Evolutionary conservation across 37 sponge, comb jelly and placozoan species (phyloP), one percentile per base, ranked within the genome.

Genomic region (Crambe crambe): DNA sequence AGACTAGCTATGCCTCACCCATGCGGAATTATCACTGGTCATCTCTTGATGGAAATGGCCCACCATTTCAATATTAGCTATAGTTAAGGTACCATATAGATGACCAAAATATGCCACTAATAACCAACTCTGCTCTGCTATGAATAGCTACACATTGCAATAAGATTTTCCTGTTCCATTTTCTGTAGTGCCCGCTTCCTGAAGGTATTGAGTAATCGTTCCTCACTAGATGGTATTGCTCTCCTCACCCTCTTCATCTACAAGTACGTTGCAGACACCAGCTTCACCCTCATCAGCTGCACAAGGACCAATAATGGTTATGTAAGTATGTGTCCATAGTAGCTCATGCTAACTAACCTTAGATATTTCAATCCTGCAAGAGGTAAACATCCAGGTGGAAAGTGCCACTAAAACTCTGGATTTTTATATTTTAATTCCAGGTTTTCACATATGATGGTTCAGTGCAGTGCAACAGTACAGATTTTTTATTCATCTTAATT

Each of bases 251-350:
- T 87, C 34, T 92, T 92, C 27, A 56, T 92, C n/a, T 92, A 88
- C 85, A 92, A 92, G 68, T 92, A 92, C 35, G 36, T 92, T 22
- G 89, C 89, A 3, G 92, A 92, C 80, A 84, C 92, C 18, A 85
- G 88, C 40, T 92, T 92, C 77, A 42, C 87, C 4, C 65, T 92
- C 38, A 75, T 92, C 76, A 92, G 89, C 73, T 92, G 92, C 75
- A 79, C 2, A 4, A 68, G 8, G 27, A 81, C 85, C 2, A 20
- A 58, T 23, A 10, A 27, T 37, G 76, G 76, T 4, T 32, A 59
- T 21, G 76, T 76, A 60, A 37, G 76, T 76, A 3, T 2, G 21
- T 3, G 27, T 18, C 38, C 35, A 62, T 21, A 6, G 37, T 68
- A 35, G 37, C 21, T 30, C 5, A 8, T 23, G 15, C 5, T 20